phyloP scores from a whole-genome alignment of 2,113 vertebrate species.

The Potamarius usumacintae region DNA sequence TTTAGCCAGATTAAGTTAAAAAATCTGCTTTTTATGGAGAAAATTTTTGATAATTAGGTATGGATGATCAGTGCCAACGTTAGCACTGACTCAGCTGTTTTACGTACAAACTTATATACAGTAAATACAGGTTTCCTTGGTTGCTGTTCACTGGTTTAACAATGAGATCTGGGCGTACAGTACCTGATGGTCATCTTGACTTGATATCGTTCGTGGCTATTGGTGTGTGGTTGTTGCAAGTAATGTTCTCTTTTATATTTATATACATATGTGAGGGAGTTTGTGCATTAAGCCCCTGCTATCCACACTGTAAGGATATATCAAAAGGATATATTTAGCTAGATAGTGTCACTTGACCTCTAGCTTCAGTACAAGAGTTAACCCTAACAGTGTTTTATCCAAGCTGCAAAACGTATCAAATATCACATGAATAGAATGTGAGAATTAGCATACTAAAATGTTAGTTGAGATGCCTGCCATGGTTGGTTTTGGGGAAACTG shows the following conservation, averaged over 20 bases:
- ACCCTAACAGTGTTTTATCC: not conserved
- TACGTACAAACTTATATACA: not conserved
- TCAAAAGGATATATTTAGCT: not conserved
- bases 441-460: not conserved
- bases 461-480: not conserved
- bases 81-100: too few species aligned
- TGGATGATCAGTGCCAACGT: too few species aligned
- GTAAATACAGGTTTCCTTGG: not conserved
- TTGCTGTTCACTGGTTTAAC: not conserved
- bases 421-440: not conserved
- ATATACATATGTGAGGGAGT: not conserved
- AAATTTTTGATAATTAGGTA: not conserved
- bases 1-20: not conserved
- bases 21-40: not conserved
- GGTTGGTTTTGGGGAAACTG: not conserved
- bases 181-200: not conserved
- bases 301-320: not conserved
- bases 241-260: not conserved
- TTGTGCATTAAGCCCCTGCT: not conserved
- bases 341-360: not conserved
- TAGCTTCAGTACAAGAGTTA: not conserved
- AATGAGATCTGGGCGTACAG: not conserved
- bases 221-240: not conserved
- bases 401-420: not conserved
- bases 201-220: not conserved